phyloP scores from a whole-genome alignment of 2,888 invertebrate species.

The Orthonevra nobilis region DNA sequence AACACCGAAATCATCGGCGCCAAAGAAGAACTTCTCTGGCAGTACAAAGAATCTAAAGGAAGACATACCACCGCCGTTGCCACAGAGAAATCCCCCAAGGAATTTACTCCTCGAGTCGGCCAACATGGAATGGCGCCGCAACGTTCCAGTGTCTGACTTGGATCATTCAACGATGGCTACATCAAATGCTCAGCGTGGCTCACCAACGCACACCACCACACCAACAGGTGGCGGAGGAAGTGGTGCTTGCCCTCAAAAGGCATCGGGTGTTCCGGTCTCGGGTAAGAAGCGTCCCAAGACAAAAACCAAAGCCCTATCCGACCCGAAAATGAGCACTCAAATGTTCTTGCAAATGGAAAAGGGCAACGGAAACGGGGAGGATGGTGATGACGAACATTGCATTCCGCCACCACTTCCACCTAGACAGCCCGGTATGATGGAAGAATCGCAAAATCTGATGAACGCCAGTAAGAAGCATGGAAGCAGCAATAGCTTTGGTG shows the following conservation, averaged over 20 bases:
- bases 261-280: constrained; percentile 40
- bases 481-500: constrained; percentile 50
- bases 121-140: constrained; percentile 71
- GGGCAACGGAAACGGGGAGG: constrained; percentile 73
- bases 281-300: constrained; percentile 76
- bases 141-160: constrained; percentile 78
- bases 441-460: constrained; percentile 74
- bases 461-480: constrained; percentile 64
- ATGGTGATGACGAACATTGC: constrained; percentile 78
- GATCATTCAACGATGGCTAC: constrained; percentile 75
- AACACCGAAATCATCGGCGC: constrained; percentile 73
- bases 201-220: constrained; percentile 61
- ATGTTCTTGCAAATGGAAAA: constrained; percentile 80
- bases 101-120: constrained; percentile 74
- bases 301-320: constrained; percentile 80
- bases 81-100: constrained; percentile 81
- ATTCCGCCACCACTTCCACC: constrained; percentile 84
- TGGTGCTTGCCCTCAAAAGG: constrained; percentile 20
- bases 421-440: constrained; percentile 81
- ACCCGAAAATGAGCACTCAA: constrained; percentile 80
- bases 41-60: constrained; percentile 77
- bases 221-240: constrained; percentile 2
- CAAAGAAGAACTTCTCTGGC: constrained; percentile 77
- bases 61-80: constrained; percentile 81
- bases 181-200: constrained; percentile 64